phyloP scores from a whole-genome alignment of 1,140 invertebrate genomes.

The Bombus superbus region DNA sequence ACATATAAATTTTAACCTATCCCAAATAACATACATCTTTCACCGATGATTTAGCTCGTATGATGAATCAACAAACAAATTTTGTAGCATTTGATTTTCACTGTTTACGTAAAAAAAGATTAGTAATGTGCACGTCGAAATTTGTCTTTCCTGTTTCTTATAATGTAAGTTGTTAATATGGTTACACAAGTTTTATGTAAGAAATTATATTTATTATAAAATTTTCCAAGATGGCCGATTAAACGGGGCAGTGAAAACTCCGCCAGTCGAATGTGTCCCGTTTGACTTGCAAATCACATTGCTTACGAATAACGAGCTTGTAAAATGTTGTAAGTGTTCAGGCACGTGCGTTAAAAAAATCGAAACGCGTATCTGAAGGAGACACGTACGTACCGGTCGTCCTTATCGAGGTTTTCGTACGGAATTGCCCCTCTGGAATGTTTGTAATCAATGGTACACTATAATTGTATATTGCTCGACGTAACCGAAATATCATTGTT shows the following conservation, averaged over 20 bases:
- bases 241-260: neutral
- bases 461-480: constrained; percentile 16
- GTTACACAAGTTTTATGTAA: neutral
- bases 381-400: neutral
- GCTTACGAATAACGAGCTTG: neutral
- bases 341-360: neutral
- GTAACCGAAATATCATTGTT: constrained; percentile 23
- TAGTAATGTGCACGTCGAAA: neutral
- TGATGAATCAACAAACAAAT: neutral
- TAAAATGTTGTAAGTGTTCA: constrained; percentile 1
- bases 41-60: neutral
- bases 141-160: neutral
- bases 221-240: neutral
- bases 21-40: neutral
- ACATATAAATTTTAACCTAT: neutral
- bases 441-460: neutral
- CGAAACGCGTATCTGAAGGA: neutral
- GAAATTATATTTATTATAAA: neutral
- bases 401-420: neutral
- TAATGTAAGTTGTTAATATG: too few relatives aligned
- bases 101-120: neutral
- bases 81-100: neutral
- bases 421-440: constrained; percentile 12
- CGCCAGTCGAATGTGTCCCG: neutral
- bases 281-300: constrained; percentile 33